phyloP scores from a whole-genome alignment of 1,140 invertebrate genomes.

The Dryas iulia region DNA sequence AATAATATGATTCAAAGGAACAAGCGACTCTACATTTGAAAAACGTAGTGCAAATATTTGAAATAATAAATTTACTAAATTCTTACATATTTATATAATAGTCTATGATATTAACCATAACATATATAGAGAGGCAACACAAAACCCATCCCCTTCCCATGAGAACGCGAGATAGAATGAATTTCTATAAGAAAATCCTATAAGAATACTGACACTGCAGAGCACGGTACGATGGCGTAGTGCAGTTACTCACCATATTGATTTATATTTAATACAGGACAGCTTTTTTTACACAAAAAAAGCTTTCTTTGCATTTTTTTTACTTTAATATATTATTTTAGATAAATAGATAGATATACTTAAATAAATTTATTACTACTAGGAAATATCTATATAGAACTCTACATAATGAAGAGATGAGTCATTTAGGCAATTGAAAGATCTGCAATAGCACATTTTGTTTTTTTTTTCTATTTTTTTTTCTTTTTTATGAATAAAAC shows the following conservation, averaged over 20 bases:
- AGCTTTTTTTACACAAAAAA: neutral
- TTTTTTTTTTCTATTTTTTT: neutral
- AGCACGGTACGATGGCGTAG: constrained; percentile 22
- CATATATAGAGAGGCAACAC: neutral
- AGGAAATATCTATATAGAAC: neutral
- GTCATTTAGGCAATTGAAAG: neutral
- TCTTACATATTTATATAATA: neutral
- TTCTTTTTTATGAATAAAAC: neutral
- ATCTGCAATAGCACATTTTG: neutral
- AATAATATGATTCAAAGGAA: neutral
- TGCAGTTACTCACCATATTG: constrained; percentile 25
- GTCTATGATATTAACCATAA: neutral
- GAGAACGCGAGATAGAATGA: constrained; percentile 8
- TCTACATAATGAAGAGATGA: neutral
- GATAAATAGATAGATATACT: neutral
- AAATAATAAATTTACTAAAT: neutral
- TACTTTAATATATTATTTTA: neutral
- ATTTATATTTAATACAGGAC: constrained; percentile 17
- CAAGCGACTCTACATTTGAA: neutral
- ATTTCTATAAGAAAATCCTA: constrained; percentile 15
- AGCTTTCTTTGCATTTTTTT: neutral
- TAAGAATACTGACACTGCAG: constrained; percentile 22
- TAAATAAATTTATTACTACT: neutral
- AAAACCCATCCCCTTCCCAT: constrained; percentile 5
- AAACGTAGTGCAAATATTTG: neutral